These are phyloP conservation scores for Muschampia plurimacula DNA, from an alignment of 2,888 invertebrate genomes.

Conservation along the genomic window DNA sequence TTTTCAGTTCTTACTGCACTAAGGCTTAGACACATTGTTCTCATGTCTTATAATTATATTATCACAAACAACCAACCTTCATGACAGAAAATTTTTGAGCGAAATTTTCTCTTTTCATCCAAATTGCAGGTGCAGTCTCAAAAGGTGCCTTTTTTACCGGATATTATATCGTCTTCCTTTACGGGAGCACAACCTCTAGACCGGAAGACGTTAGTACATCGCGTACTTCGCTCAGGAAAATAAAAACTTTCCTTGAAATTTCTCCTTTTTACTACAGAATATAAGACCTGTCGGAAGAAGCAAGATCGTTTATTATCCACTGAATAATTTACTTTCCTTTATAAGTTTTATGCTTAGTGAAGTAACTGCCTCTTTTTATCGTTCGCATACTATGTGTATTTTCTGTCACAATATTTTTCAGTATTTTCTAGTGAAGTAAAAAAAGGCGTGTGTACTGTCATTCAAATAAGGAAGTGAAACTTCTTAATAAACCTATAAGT, in stretches of 20 bases:
- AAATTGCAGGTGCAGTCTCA: slow-evolving; percentile 37
- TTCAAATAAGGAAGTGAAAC: too few species aligned
- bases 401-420: neutral
- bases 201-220: slow-evolving; percentile 35
- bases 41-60: too few species aligned
- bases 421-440: too few species aligned
- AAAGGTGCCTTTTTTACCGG: slow-evolving; percentile 33
- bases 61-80: neutral
- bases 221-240: slow-evolving; percentile 16
- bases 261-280: slow-evolving; percentile 29
- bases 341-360: neutral
- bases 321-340: slow-evolving; percentile 24
- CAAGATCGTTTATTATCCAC: slow-evolving; percentile 30
- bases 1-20: too few species aligned
- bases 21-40: too few species aligned
- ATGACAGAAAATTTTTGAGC: neutral
- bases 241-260: slow-evolving; percentile 28
- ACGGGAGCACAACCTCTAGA: slow-evolving; percentile 28
- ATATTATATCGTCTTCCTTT: slow-evolving; percentile 34
- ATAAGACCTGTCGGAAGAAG: slow-evolving; percentile 23
- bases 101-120: slow-evolving; percentile 25
- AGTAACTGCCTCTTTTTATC: neutral
- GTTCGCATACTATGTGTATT: neutral
- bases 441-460: too few species aligned
- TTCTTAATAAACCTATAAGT: too few species aligned